These are phyloP conservation scores for Falco cherrug DNA, from an alignment of 2,797 vertebrate genomes.

Conservation along the genomic window DNA sequence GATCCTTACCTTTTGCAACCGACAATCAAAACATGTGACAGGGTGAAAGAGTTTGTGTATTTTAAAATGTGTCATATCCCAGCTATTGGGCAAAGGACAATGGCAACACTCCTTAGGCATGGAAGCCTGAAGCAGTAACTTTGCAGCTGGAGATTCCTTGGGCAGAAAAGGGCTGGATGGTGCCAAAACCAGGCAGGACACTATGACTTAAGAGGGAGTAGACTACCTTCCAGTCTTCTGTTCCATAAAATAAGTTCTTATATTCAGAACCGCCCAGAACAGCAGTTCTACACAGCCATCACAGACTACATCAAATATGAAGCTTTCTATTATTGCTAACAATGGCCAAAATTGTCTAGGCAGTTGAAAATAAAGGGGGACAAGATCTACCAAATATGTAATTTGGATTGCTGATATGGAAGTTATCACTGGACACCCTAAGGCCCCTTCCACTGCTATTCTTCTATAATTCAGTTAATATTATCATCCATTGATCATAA, in stretches of 20 bases:
- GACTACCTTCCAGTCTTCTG: background rate
- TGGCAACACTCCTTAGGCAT: background rate
- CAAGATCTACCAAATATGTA: background rate
- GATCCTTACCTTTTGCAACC: background rate
- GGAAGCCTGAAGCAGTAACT: background rate
- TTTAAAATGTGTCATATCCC: background rate
- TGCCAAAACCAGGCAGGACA: background rate
- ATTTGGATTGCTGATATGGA: background rate
- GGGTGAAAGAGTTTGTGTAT: background rate
- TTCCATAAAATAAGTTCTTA: background rate
- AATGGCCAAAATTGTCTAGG: background rate
- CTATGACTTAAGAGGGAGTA: background rate
- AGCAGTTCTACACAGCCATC: background rate
- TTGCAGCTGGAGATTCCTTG: background rate
- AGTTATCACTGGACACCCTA: background rate
- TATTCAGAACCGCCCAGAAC: background rate
- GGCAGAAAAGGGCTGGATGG: background rate
- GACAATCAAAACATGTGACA: background rate
- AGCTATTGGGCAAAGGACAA: background rate
- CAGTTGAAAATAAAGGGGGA: background rate
- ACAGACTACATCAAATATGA: background rate
- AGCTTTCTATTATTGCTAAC: background rate
- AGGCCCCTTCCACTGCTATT: background rate
- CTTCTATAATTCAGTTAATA: fast-evolving
- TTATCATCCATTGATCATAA: background rate